Percentiles rank a stretch among this genome's conserved stretches.
Evolutionary conservation across 2,113 vertebrate genomes (phyloP).

Genomic region (Colistium nudipinnis): DNA sequence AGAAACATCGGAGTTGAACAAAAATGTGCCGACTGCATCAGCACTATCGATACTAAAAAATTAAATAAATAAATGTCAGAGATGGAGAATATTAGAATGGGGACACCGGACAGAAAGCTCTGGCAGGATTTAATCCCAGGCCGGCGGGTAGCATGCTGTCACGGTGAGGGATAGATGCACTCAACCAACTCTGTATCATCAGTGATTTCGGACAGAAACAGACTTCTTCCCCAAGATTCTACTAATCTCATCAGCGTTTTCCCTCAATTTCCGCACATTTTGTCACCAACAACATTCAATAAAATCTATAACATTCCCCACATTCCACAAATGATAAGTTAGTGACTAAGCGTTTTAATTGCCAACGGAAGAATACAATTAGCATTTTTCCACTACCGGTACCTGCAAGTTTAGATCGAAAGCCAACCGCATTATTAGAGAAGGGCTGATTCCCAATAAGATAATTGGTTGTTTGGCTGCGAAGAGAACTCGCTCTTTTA

Average conservation of each 20-base stretch:
- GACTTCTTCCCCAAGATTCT: background rate
- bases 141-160: background rate
- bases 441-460: background rate
- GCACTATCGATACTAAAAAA: background rate
- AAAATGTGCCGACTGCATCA: background rate
- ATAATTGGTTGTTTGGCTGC: background rate
- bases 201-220: constrained; percentile 1
- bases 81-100: constrained; percentile 2
- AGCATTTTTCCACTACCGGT: background rate
- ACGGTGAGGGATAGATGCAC: constrained; percentile 13
- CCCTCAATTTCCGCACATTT: background rate
- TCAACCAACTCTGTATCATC: constrained; percentile 11
- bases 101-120: constrained; percentile 18
- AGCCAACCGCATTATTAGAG: background rate
- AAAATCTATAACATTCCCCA: background rate
- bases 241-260: background rate
- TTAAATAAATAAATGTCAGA: background rate
- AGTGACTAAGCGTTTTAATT: background rate
- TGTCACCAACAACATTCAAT: background rate
- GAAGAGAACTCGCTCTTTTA: background rate
- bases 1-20: background rate
- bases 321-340: background rate
- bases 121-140: constrained; percentile 29
- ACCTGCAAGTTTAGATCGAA: background rate
- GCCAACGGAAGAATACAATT: background rate